These are phyloP conservation scores for Morphnarchus princeps DNA, from an alignment of 2,113 vertebrate genomes.

Conservation along the genomic window DNA sequence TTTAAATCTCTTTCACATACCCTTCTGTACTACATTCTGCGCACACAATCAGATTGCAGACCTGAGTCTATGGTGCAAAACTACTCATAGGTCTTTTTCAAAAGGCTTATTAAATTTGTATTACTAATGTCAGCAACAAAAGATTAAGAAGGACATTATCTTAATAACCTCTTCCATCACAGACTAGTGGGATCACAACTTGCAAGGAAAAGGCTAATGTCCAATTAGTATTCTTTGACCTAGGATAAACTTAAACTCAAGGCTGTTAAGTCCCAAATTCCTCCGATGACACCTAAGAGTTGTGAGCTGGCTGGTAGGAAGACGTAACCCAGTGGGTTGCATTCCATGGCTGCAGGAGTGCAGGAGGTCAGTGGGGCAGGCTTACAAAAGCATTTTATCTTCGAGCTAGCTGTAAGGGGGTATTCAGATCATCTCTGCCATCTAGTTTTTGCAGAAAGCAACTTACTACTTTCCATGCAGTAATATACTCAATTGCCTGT, in stretches of 20 bases:
- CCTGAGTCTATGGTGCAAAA: background rate
- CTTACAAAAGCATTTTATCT: too few species aligned
- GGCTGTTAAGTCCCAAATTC: background rate
- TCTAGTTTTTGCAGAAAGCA: too few species aligned
- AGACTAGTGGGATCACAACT: background rate
- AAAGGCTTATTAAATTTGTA: background rate
- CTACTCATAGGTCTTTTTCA: background rate
- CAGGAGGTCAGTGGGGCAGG: background rate
- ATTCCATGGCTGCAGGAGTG: background rate
- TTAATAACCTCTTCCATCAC: conserved; percentile 34
- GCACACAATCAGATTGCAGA: background rate
- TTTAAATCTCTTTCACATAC: background rate
- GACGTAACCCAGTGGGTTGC: background rate
- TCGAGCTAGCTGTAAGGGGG: too few species aligned
- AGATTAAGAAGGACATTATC: background rate
- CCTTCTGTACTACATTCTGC: background rate
- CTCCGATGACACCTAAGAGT: background rate
- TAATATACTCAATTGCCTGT: too few species aligned
- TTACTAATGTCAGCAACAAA: background rate
- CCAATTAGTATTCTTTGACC: conserved; percentile 42
- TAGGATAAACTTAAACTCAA: background rate
- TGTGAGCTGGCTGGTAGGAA: background rate
- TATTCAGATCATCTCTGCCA: too few species aligned
- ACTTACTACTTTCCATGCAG: too few species aligned
- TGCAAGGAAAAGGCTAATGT: conserved; percentile 26